Conservation (phyloP, 2,113 vertebrate species). For the Myotis yumanensis region DNA sequence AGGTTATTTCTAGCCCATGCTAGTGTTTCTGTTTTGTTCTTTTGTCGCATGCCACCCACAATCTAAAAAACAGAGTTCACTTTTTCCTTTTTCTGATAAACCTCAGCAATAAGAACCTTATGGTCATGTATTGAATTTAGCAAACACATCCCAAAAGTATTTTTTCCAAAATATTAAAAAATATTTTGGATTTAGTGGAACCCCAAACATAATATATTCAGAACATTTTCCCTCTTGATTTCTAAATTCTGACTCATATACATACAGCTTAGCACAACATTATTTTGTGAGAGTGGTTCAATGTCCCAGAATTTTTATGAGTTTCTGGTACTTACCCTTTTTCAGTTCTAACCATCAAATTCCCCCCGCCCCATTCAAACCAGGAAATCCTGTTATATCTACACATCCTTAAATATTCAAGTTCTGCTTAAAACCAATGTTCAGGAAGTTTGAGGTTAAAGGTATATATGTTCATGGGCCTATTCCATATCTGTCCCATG, state of each 20-base stretch:
- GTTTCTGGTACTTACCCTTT: neutral
- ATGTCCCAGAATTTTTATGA: neutral
- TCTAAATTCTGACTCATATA: conserved; percentile 42
- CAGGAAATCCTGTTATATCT: neutral
- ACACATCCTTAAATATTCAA: neutral
- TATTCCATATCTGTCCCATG: neutral
- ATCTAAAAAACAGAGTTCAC: neutral
- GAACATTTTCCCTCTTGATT: neutral
- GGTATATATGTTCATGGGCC: neutral
- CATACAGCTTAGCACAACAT: neutral
- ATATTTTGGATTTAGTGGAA: neutral
- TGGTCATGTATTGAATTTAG: neutral
- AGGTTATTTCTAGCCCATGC: neutral
- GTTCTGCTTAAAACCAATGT: neutral
- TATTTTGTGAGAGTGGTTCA: neutral
- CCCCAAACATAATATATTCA: neutral
- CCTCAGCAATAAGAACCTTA: neutral
- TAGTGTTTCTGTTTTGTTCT: neutral
- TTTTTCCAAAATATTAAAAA: conserved; percentile 28
- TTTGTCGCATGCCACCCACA: neutral
- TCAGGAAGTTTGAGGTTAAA: neutral
- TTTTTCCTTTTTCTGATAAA: neutral
- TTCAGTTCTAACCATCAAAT: neutral
- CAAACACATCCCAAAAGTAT: neutral
- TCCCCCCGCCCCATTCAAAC: neutral